Conservation (phyloP, 92 coral and sea anemone genomes). For the Zoanthus sociatus region DNA sequence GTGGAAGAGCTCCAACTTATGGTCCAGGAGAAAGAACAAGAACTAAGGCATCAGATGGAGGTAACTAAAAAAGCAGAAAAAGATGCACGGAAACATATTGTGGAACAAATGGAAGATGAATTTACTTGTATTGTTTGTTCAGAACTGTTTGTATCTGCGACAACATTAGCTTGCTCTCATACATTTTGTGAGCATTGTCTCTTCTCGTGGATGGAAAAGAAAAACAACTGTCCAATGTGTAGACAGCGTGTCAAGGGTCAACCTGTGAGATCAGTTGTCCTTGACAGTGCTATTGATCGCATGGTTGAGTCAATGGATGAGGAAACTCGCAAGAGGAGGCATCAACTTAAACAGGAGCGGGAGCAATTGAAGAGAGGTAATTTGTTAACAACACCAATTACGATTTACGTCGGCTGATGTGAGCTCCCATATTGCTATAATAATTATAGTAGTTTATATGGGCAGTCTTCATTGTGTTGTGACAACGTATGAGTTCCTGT, state of each 20-base stretch:
- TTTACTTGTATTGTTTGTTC: conserved; percentile 95
- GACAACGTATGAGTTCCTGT: conserved; percentile 32
- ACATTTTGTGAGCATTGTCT: conserved; percentile 95
- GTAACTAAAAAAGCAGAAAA: conserved; percentile 93
- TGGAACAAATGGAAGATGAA: conserved; percentile 99
- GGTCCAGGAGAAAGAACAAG: conserved; percentile 81
- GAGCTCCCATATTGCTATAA: conserved; percentile 48
- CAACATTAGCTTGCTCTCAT: conserved; percentile 90
- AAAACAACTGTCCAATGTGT: conserved; percentile 95
- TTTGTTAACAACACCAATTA: conserved; percentile 55
- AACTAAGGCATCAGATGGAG: conserved; percentile 82
- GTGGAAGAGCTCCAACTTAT: conserved; percentile 78
- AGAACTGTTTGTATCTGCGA: conserved; percentile 91
- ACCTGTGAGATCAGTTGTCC: conserved; percentile 92
- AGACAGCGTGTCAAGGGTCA: conserved; percentile 78
- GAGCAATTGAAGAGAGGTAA: conserved; percentile 93
- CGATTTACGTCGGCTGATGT: conserved; percentile 50
- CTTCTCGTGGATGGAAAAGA: conserved; percentile 88
- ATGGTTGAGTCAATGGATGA: conserved; percentile 96
- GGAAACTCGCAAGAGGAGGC: conserved; percentile 83
- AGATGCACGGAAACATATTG: conserved; percentile 81
- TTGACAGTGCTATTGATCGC: conserved; percentile 96
- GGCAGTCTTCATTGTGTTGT: conserved; percentile 51
- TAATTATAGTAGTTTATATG: conserved; percentile 27
- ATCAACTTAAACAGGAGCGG: conserved; percentile 84